Conservation (phyloP, 2,797 vertebrate genomes). For the Arnoldichthys spilopterus region DNA sequence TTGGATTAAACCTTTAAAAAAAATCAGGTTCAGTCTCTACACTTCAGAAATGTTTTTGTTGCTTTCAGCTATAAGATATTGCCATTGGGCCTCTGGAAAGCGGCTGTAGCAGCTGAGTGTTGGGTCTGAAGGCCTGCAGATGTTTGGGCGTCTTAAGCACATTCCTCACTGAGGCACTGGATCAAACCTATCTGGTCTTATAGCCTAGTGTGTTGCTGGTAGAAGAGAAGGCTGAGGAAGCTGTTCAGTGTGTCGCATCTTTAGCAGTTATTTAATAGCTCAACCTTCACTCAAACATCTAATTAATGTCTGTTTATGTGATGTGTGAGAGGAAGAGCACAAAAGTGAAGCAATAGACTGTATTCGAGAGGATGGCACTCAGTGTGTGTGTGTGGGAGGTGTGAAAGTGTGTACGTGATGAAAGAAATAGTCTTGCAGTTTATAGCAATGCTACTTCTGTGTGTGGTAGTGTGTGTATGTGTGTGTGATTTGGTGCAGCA, state of each 20-base stretch:
- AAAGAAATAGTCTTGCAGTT: constrained; percentile 17
- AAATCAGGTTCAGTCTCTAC: too few species aligned
- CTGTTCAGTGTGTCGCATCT: too few species aligned
- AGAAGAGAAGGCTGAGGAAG: not conserved
- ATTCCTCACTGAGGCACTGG: not conserved
- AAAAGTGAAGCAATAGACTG: not conserved
- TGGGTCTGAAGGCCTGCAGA: not conserved
- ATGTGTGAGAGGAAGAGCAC: not conserved
- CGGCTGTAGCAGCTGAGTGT: not conserved
- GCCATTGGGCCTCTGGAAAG: too few species aligned
- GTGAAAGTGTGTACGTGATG: not conserved
- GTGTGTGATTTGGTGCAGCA: not conserved
- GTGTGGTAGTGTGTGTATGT: not conserved
- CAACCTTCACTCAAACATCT: not conserved
- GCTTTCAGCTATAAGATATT: too few species aligned
- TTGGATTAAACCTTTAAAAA: too few species aligned
- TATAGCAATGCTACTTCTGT: not conserved
- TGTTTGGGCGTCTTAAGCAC: not conserved
- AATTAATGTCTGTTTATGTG: not conserved
- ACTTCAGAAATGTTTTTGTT: too few species aligned
- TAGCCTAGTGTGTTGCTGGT: not conserved
- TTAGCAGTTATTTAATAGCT: not conserved
- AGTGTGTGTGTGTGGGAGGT: not conserved
- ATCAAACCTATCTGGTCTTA: not conserved
- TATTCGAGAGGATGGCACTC: not conserved